Conservation (phyloP, 53 echinoderm and acorn worm genomes). For the Holothuria scabra region DNA sequence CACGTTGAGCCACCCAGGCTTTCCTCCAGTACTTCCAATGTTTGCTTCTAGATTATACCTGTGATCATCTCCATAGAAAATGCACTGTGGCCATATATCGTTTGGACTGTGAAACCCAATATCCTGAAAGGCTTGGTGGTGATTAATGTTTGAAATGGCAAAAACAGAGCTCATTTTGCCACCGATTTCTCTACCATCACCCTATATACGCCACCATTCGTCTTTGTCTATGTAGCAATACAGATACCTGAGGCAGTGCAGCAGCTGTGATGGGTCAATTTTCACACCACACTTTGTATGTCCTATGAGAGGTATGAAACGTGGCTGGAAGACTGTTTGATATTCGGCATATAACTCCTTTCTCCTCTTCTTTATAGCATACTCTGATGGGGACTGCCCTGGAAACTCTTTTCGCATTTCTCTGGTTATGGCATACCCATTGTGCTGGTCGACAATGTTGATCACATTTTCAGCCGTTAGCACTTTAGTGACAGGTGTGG, state of each 20-base stretch:
- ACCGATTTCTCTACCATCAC: constrained; percentile 15
- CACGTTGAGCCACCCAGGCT: background rate
- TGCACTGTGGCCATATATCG: constrained; percentile 36
- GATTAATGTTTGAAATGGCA: background rate
- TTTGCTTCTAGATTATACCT: constrained; percentile 22
- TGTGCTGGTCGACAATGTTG: background rate
- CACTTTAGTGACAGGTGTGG: background rate
- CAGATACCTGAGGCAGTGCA: background rate
- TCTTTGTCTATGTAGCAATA: background rate
- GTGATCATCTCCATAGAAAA: constrained; percentile 45
- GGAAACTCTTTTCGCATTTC: background rate
- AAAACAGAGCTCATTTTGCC: background rate
- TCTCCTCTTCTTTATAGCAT: background rate
- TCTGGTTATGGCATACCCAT: background rate
- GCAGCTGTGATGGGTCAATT: background rate
- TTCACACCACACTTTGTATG: background rate
- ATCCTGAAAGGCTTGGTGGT: constrained; percentile 10
- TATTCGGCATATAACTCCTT: background rate
- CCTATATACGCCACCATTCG: constrained; percentile 10
- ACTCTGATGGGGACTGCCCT: background rate
- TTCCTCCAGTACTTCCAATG: background rate
- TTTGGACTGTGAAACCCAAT: constrained; percentile 14
- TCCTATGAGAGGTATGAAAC: background rate
- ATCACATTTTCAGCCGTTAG: background rate
- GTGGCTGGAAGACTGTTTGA: background rate